Base-by-base conservation (phyloP, 2,113 vertebrate genomes). In the Rattus rattus region DNA sequence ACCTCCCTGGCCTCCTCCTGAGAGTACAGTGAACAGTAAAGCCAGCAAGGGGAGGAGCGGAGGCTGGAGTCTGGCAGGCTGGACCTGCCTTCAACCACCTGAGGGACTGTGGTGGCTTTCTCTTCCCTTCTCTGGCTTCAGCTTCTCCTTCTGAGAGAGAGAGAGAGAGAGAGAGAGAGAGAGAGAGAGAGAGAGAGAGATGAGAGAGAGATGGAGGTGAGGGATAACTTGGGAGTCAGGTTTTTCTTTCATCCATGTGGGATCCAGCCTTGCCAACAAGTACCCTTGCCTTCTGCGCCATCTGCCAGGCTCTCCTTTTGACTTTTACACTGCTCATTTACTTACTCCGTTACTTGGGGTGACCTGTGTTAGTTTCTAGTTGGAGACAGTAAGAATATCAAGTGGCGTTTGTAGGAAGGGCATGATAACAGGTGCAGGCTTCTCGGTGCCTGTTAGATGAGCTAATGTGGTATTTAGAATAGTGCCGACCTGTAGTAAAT, bases 311-410 rank as follows among this genome's bases (percentile, higher is more conserved):
- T 5, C 36, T 14, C 52, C 36, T 59, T 59, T 89, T 73, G 54
- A 59, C 69, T 43, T 73, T 69, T 80, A n/a, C 8, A 19, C 94
- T 54, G 79, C 85, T 95, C 83, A 73, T 92, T 73, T 92, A 75
- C 92, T 30, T 85, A n/a, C 61, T 56, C 59, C 91, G 47, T 67
- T 88, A 72, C 33, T 81, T 72, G 96, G 80, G 75, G 22, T 26
- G 16, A 94, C 90, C 72, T 91, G 67, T 91, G 90, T 94, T 63
- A 81, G 52, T 92, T 96, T 91, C 52, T 16, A 72, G 49, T 72
- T 75, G n/a, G 47, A 28, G 20, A 73, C 43, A 24, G 63, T 73
- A 24, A 72, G 30, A 86, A 2, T 89, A 73, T 83, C 12, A 10
- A 43, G 56, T 5, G 77, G 43, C 7, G 3, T 65, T 12, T 36